A percentile compares a stretch with the other conserved stretches of the same genome.
Evolutionary conservation across 1,140 invertebrate species (phyloP).

Genomic region (Rhizoglyphus robini): DNA sequence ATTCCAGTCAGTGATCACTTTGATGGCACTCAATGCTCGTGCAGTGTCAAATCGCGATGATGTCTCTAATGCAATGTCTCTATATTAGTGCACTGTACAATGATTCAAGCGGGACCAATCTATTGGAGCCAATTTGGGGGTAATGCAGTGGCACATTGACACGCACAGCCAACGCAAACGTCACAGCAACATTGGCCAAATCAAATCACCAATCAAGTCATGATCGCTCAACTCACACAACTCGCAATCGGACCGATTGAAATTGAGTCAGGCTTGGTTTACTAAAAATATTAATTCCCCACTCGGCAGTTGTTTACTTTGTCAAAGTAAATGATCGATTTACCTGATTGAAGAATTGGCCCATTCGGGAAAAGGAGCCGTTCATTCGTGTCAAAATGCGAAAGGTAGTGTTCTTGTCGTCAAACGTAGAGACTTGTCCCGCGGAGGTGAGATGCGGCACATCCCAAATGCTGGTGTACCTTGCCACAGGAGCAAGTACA

Average conservation of each 20-base stretch:
- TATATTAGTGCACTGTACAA: too few relatives aligned
- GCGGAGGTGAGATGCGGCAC: constrained; percentile 73
- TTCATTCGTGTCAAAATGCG: constrained; percentile 68
- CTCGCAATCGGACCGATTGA: not conserved
- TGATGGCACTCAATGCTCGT: too few relatives aligned
- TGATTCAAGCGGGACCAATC: too few relatives aligned
- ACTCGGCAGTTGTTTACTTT: not conserved
- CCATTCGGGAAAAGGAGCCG: constrained; percentile 60
- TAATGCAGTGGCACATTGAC: too few relatives aligned
- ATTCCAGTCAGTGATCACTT: too few relatives aligned
- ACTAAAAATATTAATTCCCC: not conserved
- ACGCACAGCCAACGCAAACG: too few relatives aligned
- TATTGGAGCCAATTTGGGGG: too few relatives aligned
- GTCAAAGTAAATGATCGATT: not conserved
- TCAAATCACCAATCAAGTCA: too few relatives aligned
- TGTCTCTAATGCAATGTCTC: too few relatives aligned
- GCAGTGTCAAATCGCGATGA: too few relatives aligned
- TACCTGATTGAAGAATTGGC: constrained; percentile 28
- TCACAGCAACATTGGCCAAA: too few relatives aligned
- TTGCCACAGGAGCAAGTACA: constrained; percentile 70
- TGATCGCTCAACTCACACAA: not conserved
- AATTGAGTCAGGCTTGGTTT: not conserved
- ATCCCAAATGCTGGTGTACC: constrained; percentile 72
- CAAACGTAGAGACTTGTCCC: constrained; percentile 64
- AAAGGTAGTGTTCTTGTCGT: constrained; percentile 48